Evolutionary conservation across 2,797 vertebrate species (phyloP).

Genomic region (Acipenser oxyrinchus): DNA sequence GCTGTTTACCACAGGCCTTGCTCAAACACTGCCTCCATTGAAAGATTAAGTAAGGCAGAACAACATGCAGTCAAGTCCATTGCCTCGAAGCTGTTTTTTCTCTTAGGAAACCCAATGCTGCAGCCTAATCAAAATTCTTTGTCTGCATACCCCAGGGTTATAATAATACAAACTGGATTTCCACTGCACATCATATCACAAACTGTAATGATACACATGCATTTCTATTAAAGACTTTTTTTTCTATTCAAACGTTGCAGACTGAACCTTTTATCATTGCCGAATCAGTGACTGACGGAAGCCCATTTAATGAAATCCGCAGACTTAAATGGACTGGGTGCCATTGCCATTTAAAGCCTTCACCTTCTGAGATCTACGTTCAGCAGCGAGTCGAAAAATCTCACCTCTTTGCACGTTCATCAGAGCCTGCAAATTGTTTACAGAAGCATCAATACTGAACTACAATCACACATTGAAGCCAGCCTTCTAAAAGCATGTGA

Average conservation of each 20-base stretch:
- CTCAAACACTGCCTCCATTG: too few relatives aligned
- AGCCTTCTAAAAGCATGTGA: too few relatives aligned
- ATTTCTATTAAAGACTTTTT: constrained; percentile 13
- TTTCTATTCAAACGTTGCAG: constrained; percentile 19
- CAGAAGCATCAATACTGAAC: not conserved
- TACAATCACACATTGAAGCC: too few relatives aligned
- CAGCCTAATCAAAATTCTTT: constrained; percentile 25
- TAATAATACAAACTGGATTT: constrained; percentile 40
- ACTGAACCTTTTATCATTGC: not conserved
- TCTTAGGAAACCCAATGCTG: constrained; percentile 19
- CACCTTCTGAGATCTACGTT: not conserved
- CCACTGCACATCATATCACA: constrained; percentile 27
- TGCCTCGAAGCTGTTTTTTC: constrained; percentile 21
- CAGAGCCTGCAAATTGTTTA: not conserved
- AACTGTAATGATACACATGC: constrained; percentile 26
- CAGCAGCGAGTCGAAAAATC: not conserved
- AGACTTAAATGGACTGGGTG: not conserved
- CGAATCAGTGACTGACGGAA: not conserved
- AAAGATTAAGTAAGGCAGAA: constrained; percentile 8
- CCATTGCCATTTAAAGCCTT: not conserved
- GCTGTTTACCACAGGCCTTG: too few relatives aligned
- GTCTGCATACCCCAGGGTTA: constrained; percentile 11
- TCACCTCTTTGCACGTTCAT: not conserved
- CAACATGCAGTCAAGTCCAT: constrained; percentile 12
- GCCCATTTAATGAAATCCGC: not conserved